Base-by-base conservation (phyloP, 2,888 invertebrate species). In the Coelinius sp. region DNA sequence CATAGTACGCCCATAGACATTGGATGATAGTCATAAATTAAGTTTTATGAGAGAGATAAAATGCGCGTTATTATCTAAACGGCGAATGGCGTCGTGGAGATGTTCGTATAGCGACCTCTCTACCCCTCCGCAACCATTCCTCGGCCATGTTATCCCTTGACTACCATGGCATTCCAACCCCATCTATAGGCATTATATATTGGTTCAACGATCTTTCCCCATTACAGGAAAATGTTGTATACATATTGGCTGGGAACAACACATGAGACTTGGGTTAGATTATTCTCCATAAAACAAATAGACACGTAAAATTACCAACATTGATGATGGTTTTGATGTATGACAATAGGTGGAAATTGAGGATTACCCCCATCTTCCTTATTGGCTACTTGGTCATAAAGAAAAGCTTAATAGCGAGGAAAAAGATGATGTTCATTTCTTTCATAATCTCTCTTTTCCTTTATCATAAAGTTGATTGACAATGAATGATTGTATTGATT, bases 31-130 rank as follows among this genome's bases (percentile, higher is more conserved):
- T 83, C 81, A 85, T 87, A 87, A 87, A 87, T 87, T 86, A 86
- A 81, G 82, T 86, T 87, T 87, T 87, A 87, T 85, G 87, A 87
- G 86, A 82, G 82, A 87, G 87, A 87, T 87, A 87, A 87, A 87
- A 87, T 85, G 85, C 85, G 83, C 86, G 84, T 87, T 87, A 87
- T 87, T 87, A 87, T 87, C 87, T 87, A 87, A 87, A 87, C 85
- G 86, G 85, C 86, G 82, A 63, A 81, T 82, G 84, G 83, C 83
- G 83, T 85, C 84, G 83, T 82, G 83, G 81, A 83, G 84, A 84
- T 84, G 84, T 83, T 80, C 82, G 81, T 80, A 20, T 31, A 31
- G n/a, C n/a, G n/a, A 41, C n/a, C 46, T 46, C 46, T 17, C 46
- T n/a, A 6, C 20, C 27, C 38, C 64, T 59, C 81, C 81, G 78